phyloP scores from a whole-genome alignment of 2,888 invertebrate species.

The Vannuccia rotundouncinata region DNA sequence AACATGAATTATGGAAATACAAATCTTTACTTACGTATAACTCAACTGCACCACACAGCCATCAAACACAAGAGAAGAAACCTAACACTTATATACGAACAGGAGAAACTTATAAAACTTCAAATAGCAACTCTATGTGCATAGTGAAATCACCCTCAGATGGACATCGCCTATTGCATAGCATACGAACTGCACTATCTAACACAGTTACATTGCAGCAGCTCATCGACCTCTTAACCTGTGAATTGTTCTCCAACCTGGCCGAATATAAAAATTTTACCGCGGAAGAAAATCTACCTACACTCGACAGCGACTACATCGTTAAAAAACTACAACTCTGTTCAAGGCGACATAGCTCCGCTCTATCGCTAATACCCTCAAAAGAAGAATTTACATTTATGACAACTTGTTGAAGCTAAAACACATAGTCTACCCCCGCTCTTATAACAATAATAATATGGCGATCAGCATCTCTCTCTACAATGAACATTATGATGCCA shows the following conservation, averaged over 20 bases:
- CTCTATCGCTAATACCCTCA: conserved; percentile 17
- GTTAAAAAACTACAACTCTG: conserved; percentile 19
- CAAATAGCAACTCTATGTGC: conserved; percentile 9
- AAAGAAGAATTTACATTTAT: conserved; percentile 21
- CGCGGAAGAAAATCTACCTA: conserved; percentile 23
- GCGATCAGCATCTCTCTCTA: conserved; percentile 24
- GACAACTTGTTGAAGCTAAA: conserved; percentile 20
- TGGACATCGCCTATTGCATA: conserved; percentile 7
- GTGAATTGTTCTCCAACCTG: conserved; percentile 23
- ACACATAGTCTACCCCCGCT: conserved; percentile 19
- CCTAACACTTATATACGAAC: conserved; percentile 2
- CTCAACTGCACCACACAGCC: conserved; percentile 3
- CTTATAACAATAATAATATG: conserved; percentile 17
- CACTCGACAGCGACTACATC: conserved; percentile 21
- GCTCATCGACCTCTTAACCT: conserved; percentile 3
- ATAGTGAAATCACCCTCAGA: not conserved
- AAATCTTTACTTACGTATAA: not conserved
- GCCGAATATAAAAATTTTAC: conserved; percentile 8
- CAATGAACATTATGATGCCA: conserved; percentile 23
- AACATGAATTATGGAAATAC: conserved; percentile 19
- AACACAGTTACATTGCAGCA: conserved; percentile 24
- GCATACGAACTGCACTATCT: conserved; percentile 13
- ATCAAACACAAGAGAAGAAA: not conserved
- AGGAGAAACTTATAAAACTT: conserved; percentile 7
- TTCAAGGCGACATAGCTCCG: conserved; percentile 16